Percentiles rank a stretch among this genome's conserved stretches.
phyloP scores from a whole-genome alignment of 2,888 invertebrate species.

The Lomographa bimaculata region DNA sequence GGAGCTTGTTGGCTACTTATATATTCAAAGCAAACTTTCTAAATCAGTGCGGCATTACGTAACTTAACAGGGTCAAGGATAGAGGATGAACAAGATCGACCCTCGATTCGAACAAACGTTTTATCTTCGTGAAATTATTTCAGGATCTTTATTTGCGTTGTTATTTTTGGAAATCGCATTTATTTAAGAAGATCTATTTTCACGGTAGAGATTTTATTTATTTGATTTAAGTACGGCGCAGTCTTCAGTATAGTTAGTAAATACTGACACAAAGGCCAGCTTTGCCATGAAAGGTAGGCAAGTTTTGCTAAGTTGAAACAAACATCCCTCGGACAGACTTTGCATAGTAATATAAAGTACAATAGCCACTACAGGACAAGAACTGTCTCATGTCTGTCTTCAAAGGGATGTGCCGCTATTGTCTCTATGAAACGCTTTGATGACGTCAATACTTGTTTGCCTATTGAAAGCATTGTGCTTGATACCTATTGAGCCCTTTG shows the following conservation, averaged over 20 bases:
- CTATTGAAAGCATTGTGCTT: slow-evolving; percentile 1
- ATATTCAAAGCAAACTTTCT: slow-evolving; percentile 25
- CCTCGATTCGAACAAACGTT: slow-evolving; percentile 4
- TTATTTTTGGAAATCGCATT: slow-evolving; percentile 7
- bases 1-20: slow-evolving; percentile 20
- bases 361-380: slow-evolving; percentile 10
- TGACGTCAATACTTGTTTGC: slow-evolving; percentile 14
- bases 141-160: slow-evolving; percentile 10
- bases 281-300: neutral
- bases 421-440: slow-evolving; percentile 1
- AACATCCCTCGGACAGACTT: slow-evolving; percentile 3
- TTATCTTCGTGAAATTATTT: slow-evolving; percentile 10
- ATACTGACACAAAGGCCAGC: too few relatives aligned
- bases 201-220: too few relatives aligned
- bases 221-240: too few relatives aligned
- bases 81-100: slow-evolving; percentile 10
- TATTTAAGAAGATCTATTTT: neutral
- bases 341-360: slow-evolving; percentile 1
- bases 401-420: slow-evolving; percentile 5
- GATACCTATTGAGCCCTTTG: slow-evolving; percentile 5
- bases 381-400: slow-evolving; percentile 3
- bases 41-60: slow-evolving; percentile 8
- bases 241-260: too few relatives aligned
- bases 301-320: neutral
- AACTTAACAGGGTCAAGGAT: slow-evolving; percentile 18